Percentiles rank a stretch among this genome's conserved stretches.
These are phyloP conservation scores for Zeugodacus cucurbitae DNA, from an alignment of 1,140 invertebrate species.

Conservation along the genomic window DNA sequence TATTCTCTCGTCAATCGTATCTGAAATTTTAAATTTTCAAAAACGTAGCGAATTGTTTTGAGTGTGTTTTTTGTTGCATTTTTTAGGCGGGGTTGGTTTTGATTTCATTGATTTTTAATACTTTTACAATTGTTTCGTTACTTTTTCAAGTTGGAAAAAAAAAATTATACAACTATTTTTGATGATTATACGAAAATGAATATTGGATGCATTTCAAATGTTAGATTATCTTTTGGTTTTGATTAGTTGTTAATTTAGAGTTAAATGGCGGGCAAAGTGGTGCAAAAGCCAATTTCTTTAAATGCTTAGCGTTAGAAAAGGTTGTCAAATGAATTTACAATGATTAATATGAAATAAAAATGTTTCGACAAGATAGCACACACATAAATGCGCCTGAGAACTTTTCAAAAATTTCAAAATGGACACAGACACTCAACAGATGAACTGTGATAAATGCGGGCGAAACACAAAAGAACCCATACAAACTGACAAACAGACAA, in stretches of 20 bases:
- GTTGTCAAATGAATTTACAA: background rate
- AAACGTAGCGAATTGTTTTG: conserved; percentile 47
- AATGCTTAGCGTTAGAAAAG: conserved; percentile 3
- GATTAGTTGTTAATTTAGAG: conserved; percentile 17
- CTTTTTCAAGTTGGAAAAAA: conserved; percentile 25
- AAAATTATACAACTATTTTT: conserved; percentile 32
- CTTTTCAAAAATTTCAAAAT: background rate
- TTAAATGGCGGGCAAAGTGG: background rate
- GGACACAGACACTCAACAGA: background rate
- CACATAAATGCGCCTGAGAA: background rate
- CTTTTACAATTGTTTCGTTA: background rate
- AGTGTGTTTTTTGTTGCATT: conserved; percentile 41
- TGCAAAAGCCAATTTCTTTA: conserved; percentile 16
- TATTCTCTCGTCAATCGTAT: conserved; percentile 68
- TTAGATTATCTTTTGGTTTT: background rate
- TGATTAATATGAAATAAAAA: conserved; percentile 32
- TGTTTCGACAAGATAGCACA: background rate
- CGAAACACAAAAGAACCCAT: conserved; percentile 3
- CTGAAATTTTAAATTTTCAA: conserved; percentile 65
- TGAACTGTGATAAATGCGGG: background rate
- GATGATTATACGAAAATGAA: conserved; percentile 41
- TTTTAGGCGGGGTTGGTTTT: conserved; percentile 6
- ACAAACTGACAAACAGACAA: conserved; percentile 6
- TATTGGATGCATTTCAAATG: conserved; percentile 31
- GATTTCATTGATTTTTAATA: background rate